Base-by-base conservation (phyloP, 2,888 invertebrate species). In the Scaptomyza tumidula region DNA sequence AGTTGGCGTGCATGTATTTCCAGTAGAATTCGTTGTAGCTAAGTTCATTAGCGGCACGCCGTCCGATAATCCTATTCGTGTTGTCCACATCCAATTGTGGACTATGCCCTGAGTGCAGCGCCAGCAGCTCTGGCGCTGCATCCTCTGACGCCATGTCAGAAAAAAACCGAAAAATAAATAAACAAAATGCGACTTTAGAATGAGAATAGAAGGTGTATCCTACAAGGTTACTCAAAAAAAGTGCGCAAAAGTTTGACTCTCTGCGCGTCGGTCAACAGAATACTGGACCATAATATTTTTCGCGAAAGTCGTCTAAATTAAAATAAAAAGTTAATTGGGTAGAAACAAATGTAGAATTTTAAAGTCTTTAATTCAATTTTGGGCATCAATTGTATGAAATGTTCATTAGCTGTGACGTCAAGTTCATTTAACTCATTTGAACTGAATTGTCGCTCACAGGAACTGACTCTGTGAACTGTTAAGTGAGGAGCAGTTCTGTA, bases 21-120 rank as follows among this genome's bases (percentile, higher is more conserved):
- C 93, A 90, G 83, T 94, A 95, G 91, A 96, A 96, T 35, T 93
- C 91, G 71, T 91, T 91, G 84, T 95, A 95, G 6, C 88, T 85
- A 24, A 92, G 65, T 24, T 90, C 77, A 0, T 35, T 33, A 35
- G 71, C 75, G 33, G 55, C 46, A 24, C 59, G 72, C n/a, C 85
- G 72, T 3, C 41, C 27, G 3, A 88, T 76, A 24, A 19, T 46
- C 10, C 13, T 7, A 3, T 61, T 19, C 4, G 27, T 2, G 13
- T 41, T 54, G 13, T 33, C 37, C 10, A 19, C 9, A n/a, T 54
- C 16, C 6, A 2, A 11, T 35, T 54, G 43, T 0, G 6, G 19
- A 48, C 39, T 39, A 14, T 41, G 13, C 13, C 19, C 35, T 24
- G 75, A 68, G 46, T 63, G 72, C 75, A 75, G 66, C 66, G 60